Conservation (phyloP, 2,113 vertebrate species). For the Sialia sialis region DNA sequence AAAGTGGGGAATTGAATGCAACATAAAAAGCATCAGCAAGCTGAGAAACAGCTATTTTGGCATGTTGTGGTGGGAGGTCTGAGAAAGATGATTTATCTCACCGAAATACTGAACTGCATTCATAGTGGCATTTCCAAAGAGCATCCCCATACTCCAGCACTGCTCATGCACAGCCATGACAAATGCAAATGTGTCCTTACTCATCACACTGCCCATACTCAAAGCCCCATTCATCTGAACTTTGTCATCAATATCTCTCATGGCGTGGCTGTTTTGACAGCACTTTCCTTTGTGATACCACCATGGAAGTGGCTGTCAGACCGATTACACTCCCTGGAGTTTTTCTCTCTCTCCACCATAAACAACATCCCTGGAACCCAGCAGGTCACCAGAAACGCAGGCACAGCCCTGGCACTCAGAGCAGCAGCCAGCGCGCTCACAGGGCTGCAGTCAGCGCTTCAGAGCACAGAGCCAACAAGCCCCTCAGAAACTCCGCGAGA, state of each 20-base stretch:
- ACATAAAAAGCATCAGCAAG: not conserved
- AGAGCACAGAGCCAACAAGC: not conserved
- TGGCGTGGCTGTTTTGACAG: not conserved
- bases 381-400: not conserved
- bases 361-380: not conserved
- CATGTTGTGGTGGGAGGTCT: not conserved
- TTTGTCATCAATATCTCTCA: not conserved
- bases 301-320: conserved; percentile 40
- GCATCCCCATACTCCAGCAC: not conserved
- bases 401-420: not conserved
- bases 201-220: not conserved
- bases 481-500: not conserved
- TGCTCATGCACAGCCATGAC: not conserved
- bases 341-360: not conserved
- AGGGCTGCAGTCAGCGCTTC: not conserved
- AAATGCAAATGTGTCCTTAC: not conserved
- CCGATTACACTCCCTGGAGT: not conserved
- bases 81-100: not conserved
- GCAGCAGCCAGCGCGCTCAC: not conserved
- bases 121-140: not conserved
- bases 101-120: not conserved
- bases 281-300: conserved; percentile 21
- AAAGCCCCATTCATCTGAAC: not conserved
- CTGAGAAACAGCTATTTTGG: not conserved
- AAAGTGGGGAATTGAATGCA: not conserved